Base-by-base conservation (phyloP, 2,888 invertebrate species). In the Epicampocera succincta region DNA sequence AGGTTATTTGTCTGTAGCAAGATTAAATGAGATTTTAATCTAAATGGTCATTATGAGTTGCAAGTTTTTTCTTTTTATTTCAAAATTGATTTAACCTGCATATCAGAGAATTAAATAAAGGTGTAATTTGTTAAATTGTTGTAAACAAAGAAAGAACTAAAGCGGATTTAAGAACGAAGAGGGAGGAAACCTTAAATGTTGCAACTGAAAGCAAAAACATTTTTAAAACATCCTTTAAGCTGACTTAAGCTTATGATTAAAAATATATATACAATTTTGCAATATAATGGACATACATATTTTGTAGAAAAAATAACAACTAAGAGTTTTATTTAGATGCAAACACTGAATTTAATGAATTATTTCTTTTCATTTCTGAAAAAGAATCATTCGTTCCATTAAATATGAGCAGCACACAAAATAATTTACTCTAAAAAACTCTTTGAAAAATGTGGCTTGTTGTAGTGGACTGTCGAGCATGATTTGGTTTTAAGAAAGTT, bases 11-110 rank as follows among this genome's bases (percentile, higher is more conserved):
- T 48, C 38, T 73, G 29, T 5, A 40, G 25, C 54, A 52, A 17
- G 42, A 54, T 54, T 68, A 68, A 60, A 74, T 56, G 25, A 69
- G 76, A 76, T 76, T 76, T 69, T 54, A 61, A 76, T 76, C 76
- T 69, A 61, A 76, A 76, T 61, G 69, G 61, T 40, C 19, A 46
- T 76, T 69, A 76, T 63, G 21, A 69, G 54, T 54, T 61, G 61
- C 38, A 76, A 40, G 38, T 46, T 42, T 40, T 33, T 8, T 33
- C 8, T 25, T 25, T 54, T 65, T 46, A 12, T 65, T 66, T 33
- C 15, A 25, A 38, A 54, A 69, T 69, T 38, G 19, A 68, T 74
- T 74, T 66, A 73, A 21, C 44, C 73, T 33, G 60, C 6, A 48
- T 75, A 68, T 44, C 33, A 15, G 15, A 56, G 44, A 40, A 29